phyloP scores from a whole-genome alignment of 1,140 invertebrate species.

The Anoplophora glabripennis region DNA sequence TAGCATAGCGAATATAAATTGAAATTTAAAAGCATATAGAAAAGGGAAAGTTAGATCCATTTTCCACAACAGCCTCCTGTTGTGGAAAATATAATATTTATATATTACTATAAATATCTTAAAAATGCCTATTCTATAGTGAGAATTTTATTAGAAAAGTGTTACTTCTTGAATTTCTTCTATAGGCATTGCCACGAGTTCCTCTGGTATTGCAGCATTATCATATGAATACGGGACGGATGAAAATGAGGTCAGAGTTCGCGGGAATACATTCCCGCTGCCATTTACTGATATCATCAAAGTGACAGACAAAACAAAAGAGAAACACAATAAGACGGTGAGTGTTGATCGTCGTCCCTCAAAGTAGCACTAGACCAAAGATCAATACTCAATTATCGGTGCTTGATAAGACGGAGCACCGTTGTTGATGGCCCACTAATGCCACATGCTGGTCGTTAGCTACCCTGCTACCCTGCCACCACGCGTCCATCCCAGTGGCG shows the following conservation, averaged over 20 bases:
- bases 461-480: slow-evolving; percentile 23
- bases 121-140: no score
- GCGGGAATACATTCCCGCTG: slow-evolving; percentile 4
- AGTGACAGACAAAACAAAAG: slow-evolving; percentile 18
- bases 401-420: slow-evolving; percentile 37
- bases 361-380: slow-evolving; percentile 36
- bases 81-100: no score
- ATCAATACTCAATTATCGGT: slow-evolving; percentile 42
- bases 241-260: not conserved
- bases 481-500: slow-evolving; percentile 2
- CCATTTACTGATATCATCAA: slow-evolving; percentile 10
- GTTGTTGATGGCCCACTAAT: slow-evolving; percentile 36
- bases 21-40: no score
- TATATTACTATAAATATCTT: no score
- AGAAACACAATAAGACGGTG: slow-evolving; percentile 13
- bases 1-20: no score
- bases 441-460: slow-evolving; percentile 39
- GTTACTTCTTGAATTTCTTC: no score
- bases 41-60: no score
- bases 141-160: no score
- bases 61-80: no score
- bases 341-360: slow-evolving; percentile 18
- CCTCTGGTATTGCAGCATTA: no score
- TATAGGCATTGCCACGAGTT: no score
- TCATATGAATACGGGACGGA: no score